Evolutionary conservation across 2,797 vertebrate genomes (phyloP), one percentile per base, ranked within the genome.

Genomic region (Eulemur rubriventer): DNA sequence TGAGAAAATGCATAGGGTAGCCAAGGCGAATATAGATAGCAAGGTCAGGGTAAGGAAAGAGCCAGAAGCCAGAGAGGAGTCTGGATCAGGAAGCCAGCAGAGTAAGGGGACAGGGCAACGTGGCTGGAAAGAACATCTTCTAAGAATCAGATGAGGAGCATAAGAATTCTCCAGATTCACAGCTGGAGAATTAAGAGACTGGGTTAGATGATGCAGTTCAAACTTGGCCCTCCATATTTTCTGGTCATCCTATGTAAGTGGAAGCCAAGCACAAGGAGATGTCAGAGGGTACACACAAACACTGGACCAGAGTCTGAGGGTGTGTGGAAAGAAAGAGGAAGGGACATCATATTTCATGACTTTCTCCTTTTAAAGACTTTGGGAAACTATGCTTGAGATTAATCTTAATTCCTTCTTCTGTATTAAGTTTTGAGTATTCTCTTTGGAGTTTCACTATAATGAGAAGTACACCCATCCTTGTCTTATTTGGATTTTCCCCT

Each of bases 341-440:
- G n/a, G 35, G 46, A 50, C 4, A 33, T 3, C 2, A 35, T 65
- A 70, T 73, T 52, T 22, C 48, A 35, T 3, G 20, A 14, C 16
- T 57, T 76, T 55, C 43, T 94, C 72, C 48, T 91, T 88, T 78
- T 55, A 76, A 43, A 18, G 59, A 69, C 50, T 72, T 91, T 38
- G 83, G 75, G 57, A 86, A 83, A 9, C 3, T 20, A 30, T 30
- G 30, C 57, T 63, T 82, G n/a, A 83, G 12, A 13, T 28, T 38
- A 67, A 85, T 41, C 50, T 81, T 61, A 85, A 80, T 72, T 83
- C 79, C 33, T 61, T 48, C 10, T 84, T 94, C 63, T n/a, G 1
- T 18, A 59, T 83, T 95, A 41, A 83, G n/a, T 80, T 91, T 87
- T 88, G 1, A 73, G 55, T 22, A 86, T 83, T 89, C 73, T 80